Evolutionary conservation across 2,888 invertebrate genomes (phyloP).

Genomic region (Hemistola chrysoprasaria): DNA sequence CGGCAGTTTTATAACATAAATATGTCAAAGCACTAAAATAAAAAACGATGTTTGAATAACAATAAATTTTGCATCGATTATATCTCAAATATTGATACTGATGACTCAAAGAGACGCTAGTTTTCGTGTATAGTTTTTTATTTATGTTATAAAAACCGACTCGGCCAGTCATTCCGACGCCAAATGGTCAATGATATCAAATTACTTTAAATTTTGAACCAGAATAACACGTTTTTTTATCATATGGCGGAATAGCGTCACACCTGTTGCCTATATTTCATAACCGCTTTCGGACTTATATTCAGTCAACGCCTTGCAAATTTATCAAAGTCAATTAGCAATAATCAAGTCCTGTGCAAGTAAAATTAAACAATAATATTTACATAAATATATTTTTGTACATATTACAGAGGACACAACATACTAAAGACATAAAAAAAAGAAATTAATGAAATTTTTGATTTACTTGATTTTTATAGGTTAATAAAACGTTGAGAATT

Average conservation of each 20-base stretch:
- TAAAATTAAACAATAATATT: no score
- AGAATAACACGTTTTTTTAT: conserved; percentile 31
- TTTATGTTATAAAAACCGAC: conserved; percentile 18
- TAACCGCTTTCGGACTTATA: conserved; percentile 12
- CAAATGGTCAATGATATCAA: conserved; percentile 31
- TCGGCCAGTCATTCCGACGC: conserved; percentile 29
- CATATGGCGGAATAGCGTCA: conserved; percentile 28
- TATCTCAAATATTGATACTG: conserved; percentile 9
- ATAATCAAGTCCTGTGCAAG: no score
- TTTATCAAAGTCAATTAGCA: neutral
- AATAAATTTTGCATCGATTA: conserved; percentile 13
- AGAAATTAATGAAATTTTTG: no score
- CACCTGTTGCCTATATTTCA: conserved; percentile 40
- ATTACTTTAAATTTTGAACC: conserved; percentile 20
- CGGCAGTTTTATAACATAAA: conserved; percentile 1
- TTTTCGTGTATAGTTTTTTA: conserved; percentile 10
- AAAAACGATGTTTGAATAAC: conserved; percentile 6
- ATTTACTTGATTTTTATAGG: no score
- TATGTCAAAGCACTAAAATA: conserved; percentile 1
- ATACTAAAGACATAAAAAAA: no score
- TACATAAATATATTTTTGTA: no score
- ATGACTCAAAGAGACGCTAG: conserved; percentile 16
- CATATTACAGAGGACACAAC: no score
- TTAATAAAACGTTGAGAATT: no score
- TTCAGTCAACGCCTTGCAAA: neutral